These are phyloP conservation scores for Cantharis rustica DNA, from an alignment of 2,888 invertebrate genomes.

Conservation along the genomic window DNA sequence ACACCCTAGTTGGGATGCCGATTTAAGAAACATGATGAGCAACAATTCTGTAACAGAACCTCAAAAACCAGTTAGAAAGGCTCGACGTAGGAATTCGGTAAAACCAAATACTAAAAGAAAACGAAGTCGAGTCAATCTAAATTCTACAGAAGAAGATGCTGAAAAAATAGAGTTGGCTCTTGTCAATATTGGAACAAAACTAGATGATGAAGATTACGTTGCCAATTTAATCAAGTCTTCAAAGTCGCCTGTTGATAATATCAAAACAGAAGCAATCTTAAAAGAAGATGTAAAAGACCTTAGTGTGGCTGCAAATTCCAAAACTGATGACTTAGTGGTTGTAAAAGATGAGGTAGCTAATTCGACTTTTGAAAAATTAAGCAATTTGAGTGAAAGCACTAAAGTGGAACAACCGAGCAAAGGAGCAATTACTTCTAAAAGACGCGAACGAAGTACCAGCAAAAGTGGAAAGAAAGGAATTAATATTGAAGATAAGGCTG, in stretches of 20 bases:
- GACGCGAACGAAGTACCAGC: background rate
- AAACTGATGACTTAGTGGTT: background rate
- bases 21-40: constrained; percentile 38
- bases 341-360: background rate
- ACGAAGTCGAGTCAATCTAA: background rate
- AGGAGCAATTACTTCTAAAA: background rate
- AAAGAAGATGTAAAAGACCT: background rate
- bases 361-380: background rate
- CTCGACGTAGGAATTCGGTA: background rate
- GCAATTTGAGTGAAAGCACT: background rate
- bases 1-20: constrained; percentile 42
- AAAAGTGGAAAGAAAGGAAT: background rate
- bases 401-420: background rate
- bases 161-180: background rate
- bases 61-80: background rate
- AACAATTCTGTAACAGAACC: background rate
- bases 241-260: background rate
- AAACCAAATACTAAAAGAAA: background rate
- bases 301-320: background rate
- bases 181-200: background rate
- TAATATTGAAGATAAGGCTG: background rate
- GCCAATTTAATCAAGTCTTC: background rate
- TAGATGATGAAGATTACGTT: background rate
- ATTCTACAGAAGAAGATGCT: background rate
- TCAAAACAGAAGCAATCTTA: background rate